A percentile compares a stretch with the other conserved stretches of the same genome.
Conservation (phyloP, 1,140 invertebrate genomes). For the Brachionus sp. region DNA sequence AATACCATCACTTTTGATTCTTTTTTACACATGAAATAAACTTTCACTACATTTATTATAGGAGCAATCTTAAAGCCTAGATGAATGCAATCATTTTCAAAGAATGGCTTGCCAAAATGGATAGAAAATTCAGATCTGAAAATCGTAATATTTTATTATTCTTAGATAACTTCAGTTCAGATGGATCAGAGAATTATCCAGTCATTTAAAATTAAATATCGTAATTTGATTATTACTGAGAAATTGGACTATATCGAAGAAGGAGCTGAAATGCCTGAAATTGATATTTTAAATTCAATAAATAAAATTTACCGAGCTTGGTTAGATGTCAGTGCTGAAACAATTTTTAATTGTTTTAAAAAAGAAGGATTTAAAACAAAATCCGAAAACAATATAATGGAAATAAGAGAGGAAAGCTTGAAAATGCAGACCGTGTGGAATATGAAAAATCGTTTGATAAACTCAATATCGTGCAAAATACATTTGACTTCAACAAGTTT, state of each 20-base stretch:
- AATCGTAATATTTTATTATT: slow-evolving; percentile 45
- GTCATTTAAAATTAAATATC: neutral
- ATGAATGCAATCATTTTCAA: slow-evolving; percentile 48
- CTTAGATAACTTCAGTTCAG: no score
- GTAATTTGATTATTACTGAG: neutral
- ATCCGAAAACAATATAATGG: neutral
- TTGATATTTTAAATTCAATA: neutral
- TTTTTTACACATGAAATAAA: no score
- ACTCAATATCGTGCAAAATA: neutral
- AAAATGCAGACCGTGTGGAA: neutral
- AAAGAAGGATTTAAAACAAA: neutral
- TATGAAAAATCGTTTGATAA: neutral
- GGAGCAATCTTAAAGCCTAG: slow-evolving; percentile 47
- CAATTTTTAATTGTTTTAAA: neutral
- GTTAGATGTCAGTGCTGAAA: neutral
- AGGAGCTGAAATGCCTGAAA: neutral
- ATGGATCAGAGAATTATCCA: no score
- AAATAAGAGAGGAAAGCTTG: neutral
- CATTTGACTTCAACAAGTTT: neutral
- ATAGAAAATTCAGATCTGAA: slow-evolving; percentile 22
- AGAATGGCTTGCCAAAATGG: slow-evolving; percentile 49
- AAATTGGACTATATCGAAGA: neutral
- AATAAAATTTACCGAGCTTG: neutral
- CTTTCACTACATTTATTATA: no score
- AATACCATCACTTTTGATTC: no score